Evolutionary conservation across 2,797 vertebrate species (phyloP).

Genomic region (Acomys russatus): DNA sequence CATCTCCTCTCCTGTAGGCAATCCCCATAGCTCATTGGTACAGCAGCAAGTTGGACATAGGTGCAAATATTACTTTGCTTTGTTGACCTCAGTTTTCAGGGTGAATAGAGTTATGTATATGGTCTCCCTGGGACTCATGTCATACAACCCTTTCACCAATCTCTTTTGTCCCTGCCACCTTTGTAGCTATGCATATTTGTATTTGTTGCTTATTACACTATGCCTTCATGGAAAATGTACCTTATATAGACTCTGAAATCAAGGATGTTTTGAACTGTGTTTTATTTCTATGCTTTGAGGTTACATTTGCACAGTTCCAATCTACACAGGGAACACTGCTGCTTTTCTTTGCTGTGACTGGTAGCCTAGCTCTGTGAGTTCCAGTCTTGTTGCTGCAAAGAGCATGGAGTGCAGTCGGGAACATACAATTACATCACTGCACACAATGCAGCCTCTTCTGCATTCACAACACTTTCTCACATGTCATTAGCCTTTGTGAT

Average conservation of each 20-base stretch:
- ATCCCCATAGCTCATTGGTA: background rate
- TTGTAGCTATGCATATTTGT: slow-evolving; percentile 1
- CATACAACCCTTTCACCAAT: background rate
- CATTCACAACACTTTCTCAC: background rate
- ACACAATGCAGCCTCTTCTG: background rate
- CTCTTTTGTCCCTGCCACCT: background rate
- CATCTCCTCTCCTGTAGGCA: background rate
- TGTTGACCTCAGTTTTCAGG: background rate
- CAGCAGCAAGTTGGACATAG: background rate
- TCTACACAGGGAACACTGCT: background rate
- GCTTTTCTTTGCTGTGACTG: background rate
- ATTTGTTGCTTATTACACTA: background rate
- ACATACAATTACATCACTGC: background rate
- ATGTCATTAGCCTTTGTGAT: background rate
- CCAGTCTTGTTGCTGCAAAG: background rate
- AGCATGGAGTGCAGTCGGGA: background rate
- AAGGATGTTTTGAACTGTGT: background rate
- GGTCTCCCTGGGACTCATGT: background rate
- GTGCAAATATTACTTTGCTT: background rate
- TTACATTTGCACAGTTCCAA: background rate
- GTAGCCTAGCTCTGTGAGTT: background rate
- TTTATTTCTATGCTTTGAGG: background rate
- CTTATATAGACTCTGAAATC: background rate
- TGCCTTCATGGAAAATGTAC: background rate
- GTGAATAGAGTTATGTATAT: background rate